These are phyloP conservation scores for Camelus bactrianus DNA, from an alignment of 2,113 vertebrate genomes.

Conservation along the genomic window DNA sequence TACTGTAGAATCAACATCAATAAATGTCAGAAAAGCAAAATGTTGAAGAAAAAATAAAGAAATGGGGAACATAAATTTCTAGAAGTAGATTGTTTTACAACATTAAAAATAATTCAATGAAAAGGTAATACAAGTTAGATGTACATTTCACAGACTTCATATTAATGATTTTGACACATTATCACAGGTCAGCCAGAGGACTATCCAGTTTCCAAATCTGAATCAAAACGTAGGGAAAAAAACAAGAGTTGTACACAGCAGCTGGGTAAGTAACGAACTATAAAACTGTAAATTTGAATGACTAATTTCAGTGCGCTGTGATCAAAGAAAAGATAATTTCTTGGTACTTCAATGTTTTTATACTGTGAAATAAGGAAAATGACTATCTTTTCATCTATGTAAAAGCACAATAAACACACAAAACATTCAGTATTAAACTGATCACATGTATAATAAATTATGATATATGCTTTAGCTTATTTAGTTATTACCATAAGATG, in stretches of 20 bases:
- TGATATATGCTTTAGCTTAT: not conserved
- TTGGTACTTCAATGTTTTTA: conserved; percentile 26
- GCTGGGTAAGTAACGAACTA: not conserved
- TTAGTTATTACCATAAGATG: not conserved
- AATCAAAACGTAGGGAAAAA: not conserved
- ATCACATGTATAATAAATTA: not conserved
- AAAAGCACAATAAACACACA: conserved; percentile 5
- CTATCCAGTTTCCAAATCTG: not conserved
- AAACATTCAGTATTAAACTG: not conserved
- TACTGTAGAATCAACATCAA: conserved; percentile 12
- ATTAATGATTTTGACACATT: not conserved
- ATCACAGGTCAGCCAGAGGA: not conserved
- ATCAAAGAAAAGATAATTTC: conserved; percentile 1
- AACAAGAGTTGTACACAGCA: not conserved
- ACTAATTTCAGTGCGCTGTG: conserved; percentile 16
- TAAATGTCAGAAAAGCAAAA: conserved; percentile 34
- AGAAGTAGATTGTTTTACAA: conserved; percentile 20
- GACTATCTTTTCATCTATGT: not conserved
- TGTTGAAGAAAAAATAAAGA: not conserved
- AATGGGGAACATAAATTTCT: not conserved
- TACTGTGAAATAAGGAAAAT: not conserved
- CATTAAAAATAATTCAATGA: conserved; percentile 31
- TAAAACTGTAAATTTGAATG: not conserved
- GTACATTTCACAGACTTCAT: not conserved
- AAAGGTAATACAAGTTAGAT: not conserved